Evolutionary conservation across 2,113 vertebrate species (phyloP).

Genomic region (Megaptera novaeangliae): DNA sequence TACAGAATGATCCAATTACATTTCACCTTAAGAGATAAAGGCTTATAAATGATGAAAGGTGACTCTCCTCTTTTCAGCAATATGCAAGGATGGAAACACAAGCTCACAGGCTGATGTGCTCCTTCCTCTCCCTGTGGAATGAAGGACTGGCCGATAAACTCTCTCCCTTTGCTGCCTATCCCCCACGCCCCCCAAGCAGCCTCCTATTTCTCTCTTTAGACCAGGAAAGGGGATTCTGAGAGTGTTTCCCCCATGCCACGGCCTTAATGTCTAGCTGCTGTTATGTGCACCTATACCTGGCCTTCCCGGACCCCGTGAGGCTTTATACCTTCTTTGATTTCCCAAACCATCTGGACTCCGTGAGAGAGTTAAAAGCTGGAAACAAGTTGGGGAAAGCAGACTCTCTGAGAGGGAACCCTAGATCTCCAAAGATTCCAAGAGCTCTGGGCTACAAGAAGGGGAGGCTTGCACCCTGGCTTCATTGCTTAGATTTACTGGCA

Average conservation of each 20-base stretch:
- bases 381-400: neutral
- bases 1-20: neutral
- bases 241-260: neutral
- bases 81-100: neutral
- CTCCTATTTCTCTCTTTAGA: neutral
- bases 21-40: neutral
- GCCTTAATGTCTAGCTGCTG: neutral
- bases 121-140: neutral
- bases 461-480: neutral
- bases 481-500: neutral
- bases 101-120: neutral
- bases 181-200: neutral
- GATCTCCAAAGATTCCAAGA: neutral
- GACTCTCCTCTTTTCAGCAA: neutral
- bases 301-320: neutral
- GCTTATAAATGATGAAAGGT: neutral
- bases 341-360: neutral
- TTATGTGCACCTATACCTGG: neutral
- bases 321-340: neutral
- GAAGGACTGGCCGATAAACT: neutral
- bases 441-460: neutral
- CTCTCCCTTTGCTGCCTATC: neutral
- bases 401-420: neutral
- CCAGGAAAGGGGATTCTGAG: neutral
- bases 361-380: neutral